These are phyloP conservation scores for Hartigia nigra DNA, from an alignment of 2,888 invertebrate genomes.

Conservation along the genomic window DNA sequence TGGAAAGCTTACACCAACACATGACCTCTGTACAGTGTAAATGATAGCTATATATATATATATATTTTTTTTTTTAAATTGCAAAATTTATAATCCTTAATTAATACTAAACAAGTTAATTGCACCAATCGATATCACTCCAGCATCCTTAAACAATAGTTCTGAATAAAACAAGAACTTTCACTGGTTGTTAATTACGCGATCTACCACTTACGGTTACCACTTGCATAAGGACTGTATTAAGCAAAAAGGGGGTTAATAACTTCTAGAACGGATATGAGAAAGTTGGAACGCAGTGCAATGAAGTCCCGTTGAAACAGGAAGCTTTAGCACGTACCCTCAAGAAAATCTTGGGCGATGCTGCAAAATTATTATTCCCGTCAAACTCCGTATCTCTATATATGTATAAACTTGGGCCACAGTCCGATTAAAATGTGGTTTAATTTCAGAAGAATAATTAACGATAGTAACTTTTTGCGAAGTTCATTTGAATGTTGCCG, in stretches of 20 bases:
- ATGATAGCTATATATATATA: background rate
- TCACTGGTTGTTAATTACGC: no score
- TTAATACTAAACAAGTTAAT: no score
- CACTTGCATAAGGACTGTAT: background rate
- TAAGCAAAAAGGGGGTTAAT: constrained; percentile 5
- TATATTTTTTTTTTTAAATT: no score
- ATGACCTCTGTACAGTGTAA: background rate
- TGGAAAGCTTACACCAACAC: background rate
- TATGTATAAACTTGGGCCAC: background rate
- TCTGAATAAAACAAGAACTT: no score
- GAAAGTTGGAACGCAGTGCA: background rate
- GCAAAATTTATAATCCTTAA: no score
- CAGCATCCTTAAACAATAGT: no score
- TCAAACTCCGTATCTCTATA: background rate
- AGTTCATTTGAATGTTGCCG: background rate
- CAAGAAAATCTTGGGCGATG: background rate
- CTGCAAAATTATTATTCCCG: background rate
- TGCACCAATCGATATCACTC: no score
- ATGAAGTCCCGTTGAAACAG: background rate
- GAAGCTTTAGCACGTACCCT: background rate
- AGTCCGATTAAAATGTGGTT: background rate
- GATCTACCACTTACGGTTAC: background rate
- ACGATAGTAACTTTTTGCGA: background rate
- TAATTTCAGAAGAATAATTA: background rate
- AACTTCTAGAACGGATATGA: background rate